These are phyloP conservation scores for Sialia sialis DNA, from an alignment of 2,113 vertebrate species.

Conservation along the genomic window DNA sequence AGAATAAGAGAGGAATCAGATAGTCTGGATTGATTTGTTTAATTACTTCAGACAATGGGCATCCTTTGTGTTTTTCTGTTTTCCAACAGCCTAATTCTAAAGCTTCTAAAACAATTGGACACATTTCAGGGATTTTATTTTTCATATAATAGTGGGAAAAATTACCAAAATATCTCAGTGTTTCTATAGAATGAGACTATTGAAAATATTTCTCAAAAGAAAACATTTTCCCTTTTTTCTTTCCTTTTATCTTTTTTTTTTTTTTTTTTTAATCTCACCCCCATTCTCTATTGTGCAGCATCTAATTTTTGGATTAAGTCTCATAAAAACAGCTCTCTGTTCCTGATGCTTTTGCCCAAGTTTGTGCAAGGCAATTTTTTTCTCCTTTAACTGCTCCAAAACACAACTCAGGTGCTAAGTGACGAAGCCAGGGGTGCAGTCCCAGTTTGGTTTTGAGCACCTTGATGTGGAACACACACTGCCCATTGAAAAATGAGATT, in stretches of 20 bases:
- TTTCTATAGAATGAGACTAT: neutral
- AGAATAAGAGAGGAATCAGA: neutral
- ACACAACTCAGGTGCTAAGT: neutral
- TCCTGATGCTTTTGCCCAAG: neutral
- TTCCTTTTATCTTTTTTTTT: neutral
- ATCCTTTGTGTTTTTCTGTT: neutral
- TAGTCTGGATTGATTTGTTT: neutral
- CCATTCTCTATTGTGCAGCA: neutral
- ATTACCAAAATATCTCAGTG: neutral
- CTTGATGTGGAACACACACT: neutral
- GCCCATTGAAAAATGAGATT: neutral
- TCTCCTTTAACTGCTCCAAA: neutral
- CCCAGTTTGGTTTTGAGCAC: neutral
- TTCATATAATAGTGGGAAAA: neutral
- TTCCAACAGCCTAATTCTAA: neutral
- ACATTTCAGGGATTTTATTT: neutral
- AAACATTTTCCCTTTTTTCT: accelerated
- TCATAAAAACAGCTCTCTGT: neutral
- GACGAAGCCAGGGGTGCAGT: neutral
- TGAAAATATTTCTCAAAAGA: neutral
- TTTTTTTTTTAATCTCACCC: neutral
- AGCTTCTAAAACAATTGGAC: neutral
- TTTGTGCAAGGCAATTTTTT: neutral
- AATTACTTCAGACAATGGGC: neutral
- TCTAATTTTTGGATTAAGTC: neutral